Evolutionary conservation across 2,113 vertebrate species (phyloP).

Genomic region (Turdus rufiventris): DNA sequence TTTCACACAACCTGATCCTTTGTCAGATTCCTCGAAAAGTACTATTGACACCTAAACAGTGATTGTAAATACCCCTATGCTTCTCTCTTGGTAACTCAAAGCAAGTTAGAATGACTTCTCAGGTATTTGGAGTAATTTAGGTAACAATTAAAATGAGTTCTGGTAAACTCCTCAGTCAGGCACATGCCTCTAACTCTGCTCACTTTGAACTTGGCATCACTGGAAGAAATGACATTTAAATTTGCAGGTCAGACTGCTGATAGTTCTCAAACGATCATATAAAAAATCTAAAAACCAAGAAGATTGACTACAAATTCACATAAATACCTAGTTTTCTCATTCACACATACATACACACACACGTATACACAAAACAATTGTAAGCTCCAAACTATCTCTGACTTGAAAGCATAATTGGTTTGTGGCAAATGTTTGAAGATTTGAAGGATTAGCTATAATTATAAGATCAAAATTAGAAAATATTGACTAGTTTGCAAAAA

Average conservation of each 20-base stretch:
- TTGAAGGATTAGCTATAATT: background rate
- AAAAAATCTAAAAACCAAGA: background rate
- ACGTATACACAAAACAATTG: background rate
- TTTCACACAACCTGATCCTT: background rate
- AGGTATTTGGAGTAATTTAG: background rate
- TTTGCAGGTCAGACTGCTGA: background rate
- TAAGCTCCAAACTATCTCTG: background rate
- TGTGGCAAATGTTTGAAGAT: background rate
- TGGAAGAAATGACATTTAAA: background rate
- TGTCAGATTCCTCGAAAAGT: background rate
- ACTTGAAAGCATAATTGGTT: background rate
- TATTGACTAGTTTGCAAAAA: background rate
- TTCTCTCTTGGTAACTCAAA: background rate
- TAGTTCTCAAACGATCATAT: background rate
- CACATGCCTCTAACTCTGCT: background rate
- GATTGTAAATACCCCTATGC: background rate
- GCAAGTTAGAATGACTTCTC: background rate
- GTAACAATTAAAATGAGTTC: background rate
- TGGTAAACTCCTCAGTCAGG: background rate
- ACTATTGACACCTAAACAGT: background rate
- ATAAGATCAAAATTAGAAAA: background rate
- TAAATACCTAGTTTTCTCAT: background rate
- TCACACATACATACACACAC: background rate
- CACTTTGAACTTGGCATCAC: background rate
- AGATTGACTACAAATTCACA: background rate